phyloP scores from a whole-genome alignment of 30 jellyfish, hydroid and myxozoan genomes.

The Chrysaora quinquecirrha region DNA sequence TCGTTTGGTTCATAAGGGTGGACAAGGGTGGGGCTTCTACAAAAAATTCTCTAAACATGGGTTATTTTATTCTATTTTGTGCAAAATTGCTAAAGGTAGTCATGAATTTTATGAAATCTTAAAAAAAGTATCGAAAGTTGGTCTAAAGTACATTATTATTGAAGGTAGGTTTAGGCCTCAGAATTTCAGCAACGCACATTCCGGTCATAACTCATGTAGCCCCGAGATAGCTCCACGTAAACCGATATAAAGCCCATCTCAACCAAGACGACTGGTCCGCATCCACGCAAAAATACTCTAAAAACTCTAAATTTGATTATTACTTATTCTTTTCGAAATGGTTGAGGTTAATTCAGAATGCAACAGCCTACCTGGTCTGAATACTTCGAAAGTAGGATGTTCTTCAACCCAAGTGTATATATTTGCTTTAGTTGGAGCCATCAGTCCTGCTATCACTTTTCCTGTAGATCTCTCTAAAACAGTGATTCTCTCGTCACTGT shows the following conservation, averaged over 20 bases:
- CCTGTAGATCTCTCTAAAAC: conserved; percentile 87
- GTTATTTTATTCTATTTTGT: no score
- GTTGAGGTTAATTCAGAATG: no score
- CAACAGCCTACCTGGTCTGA: conserved; percentile 55
- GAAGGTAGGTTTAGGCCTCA: no score
- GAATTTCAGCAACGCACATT: background rate
- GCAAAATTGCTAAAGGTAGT: no score
- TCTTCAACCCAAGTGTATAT: conserved; percentile 92
- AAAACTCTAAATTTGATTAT: background rate
- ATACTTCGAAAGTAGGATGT: conserved; percentile 95
- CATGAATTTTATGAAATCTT: no score
- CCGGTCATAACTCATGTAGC: background rate
- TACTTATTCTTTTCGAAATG: no score
- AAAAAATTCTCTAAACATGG: no score
- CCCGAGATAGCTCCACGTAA: background rate
- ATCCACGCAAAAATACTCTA: background rate
- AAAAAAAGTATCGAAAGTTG: no score
- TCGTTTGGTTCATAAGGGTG: no score
- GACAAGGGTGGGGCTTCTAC: no score
- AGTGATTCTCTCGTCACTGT: conserved; percentile 83
- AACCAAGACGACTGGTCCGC: background rate
- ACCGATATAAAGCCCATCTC: background rate
- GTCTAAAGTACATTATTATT: no score
- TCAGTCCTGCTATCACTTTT: conserved; percentile 93
- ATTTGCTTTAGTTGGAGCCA: conserved; percentile 96